Percentiles rank a stretch among this genome's conserved stretches.
Evolutionary conservation across 2,888 invertebrate genomes (phyloP).

Genomic region (Sphecodes monilicornis): DNA sequence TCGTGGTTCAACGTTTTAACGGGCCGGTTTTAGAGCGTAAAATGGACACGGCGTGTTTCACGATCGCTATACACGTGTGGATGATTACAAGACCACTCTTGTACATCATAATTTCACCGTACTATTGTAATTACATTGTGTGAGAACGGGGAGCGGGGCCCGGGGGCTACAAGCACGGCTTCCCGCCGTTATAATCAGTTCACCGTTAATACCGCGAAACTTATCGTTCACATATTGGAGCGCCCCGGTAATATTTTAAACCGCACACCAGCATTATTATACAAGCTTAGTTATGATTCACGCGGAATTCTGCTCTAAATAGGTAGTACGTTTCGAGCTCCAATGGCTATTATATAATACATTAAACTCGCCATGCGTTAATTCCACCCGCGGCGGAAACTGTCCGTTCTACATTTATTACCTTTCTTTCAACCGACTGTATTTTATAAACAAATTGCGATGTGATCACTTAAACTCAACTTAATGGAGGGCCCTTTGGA

Average conservation of each 20-base stretch:
- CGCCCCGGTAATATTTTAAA: conserved; percentile 27
- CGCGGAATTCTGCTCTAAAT: conserved; percentile 15
- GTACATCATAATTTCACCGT: conserved; percentile 32
- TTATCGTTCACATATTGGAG: conserved; percentile 34
- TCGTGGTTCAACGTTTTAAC: background rate
- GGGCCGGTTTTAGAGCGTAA: background rate
- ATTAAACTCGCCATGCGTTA: background rate
- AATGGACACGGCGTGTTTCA: conserved; percentile 7
- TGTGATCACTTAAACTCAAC: background rate
- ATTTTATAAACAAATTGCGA: background rate
- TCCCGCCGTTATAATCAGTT: conserved; percentile 32
- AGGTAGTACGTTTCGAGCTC: background rate
- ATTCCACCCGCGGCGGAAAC: background rate
- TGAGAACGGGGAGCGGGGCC: background rate
- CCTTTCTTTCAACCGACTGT: background rate
- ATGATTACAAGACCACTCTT: conserved; percentile 15
- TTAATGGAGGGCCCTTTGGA: background rate
- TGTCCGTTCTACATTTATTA: background rate
- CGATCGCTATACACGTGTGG: background rate
- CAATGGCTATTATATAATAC: background rate
- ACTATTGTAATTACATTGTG: conserved; percentile 25
- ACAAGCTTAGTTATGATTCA: conserved; percentile 12
- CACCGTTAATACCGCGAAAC: conserved; percentile 35
- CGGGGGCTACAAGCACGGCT: conserved; percentile 11
- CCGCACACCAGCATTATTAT: background rate